Base-by-base conservation (phyloP, 2,113 vertebrate species). In the Crotalus helleri region DNA sequence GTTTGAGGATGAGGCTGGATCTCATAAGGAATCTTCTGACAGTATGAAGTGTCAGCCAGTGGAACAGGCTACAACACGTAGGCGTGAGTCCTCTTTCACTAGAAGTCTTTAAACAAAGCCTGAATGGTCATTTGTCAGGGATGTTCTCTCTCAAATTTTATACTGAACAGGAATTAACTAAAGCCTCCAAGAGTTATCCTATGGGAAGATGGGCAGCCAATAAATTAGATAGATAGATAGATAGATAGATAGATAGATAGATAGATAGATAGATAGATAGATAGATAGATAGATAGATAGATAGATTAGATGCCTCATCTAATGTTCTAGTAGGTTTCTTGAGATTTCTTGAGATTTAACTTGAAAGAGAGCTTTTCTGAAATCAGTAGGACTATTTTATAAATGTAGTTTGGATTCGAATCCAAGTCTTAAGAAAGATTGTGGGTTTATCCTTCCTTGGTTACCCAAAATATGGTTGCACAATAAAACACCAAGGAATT, bases 391-490 rank as follows among this genome's bases (percentile, higher is more conserved):
- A 29, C 23, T 46, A 29, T 39, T 15, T 54, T 24, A 13, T 85
- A 85, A 33, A 55, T 8, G 19, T 44, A 11, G 53, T 74, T 19
- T 69, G 29, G 21, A 81, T 69, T 26, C n/a, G 95, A 96, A 96
- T 94, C 94, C 96, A 94, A 95, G 92, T 93, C 91, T 95, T 91
- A 92, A 91, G 91, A 93, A 61, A 91, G 89, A 94, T 61, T 0
- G 2, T 1, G 1, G 90, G 88, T 95, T 91, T 55, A 0, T 95
- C 95, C 29, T 96, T 96, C 93, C 93, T 92, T 85, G 90, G 87
- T 89, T 95, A 51, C 69, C 87, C 44, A 93, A 94, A 89, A 91
- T 93, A 94, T 95, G 93, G 94, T 93, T 93, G 93, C 94, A 49
- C 23, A 61, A 90, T 93, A 94, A 94, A 49, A 91, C 90, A 87